Evolutionary conservation across 2,113 vertebrate species (phyloP), one percentile per base, ranked within the genome.

Genomic region (Salvelinus alpinus): DNA sequence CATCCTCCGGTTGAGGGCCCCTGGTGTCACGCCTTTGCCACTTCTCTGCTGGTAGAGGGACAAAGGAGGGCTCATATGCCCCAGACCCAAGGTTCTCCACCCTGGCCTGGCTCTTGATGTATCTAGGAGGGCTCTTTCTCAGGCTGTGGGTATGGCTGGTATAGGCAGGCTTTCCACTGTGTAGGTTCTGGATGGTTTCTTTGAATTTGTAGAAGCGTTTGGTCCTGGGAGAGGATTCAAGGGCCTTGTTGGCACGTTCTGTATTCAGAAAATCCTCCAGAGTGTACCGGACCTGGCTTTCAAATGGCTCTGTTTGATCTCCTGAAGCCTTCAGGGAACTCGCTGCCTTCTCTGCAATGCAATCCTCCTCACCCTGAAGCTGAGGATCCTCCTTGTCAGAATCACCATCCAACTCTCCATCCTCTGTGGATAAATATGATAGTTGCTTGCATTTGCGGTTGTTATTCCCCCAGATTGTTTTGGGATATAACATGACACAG

Each of bases 131-230:
- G 31, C 13, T 73, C 13, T 8, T 18, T 5, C 77, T 62, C 25
- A 16, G 16, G 1, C 25, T 44, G 64, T 20, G 72, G 5, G 13
- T 65, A 22, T 71, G 71, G 38, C 34, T 27, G 24, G 74, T 78
- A 73, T 78, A 75, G 27, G 82, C 73, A 0, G 89, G 91, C 0
- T 87, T 86, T 9, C 90, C 91, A 0, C 72, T 74, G 13, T 94
- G 91, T 78, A 95, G 80, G 82, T 94, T 94, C 71, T 90, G 83
- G 0, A 13, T 74, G 0, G 84, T 82, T 65, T 89, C 89, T 16
- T 89, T 88, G 81, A 92, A 91, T 0, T n/a, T 74, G 18, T 80
- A 82, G 1, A 34, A 80, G 34, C 77, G 88, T 47, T 78, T 82
- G 4, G 72, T 78, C 65, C 73, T 76, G 0, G 51, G 8, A 18